Base-by-base conservation (phyloP, 2,888 invertebrate genomes). In the Abscondita cerata region DNA sequence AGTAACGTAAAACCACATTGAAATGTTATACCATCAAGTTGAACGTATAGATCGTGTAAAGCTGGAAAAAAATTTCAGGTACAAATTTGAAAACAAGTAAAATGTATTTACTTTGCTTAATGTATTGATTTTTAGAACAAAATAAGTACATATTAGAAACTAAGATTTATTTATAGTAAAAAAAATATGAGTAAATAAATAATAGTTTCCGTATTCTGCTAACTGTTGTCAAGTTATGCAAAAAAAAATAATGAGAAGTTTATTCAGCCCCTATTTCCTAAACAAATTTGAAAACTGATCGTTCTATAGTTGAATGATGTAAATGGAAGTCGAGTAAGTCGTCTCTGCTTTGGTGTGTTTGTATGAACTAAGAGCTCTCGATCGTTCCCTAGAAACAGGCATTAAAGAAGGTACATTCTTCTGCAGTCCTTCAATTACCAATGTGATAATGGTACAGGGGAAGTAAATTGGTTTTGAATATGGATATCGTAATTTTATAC, bases 381-480 rank as follows among this genome's bases (percentile, higher is more conserved):
- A 73, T 72, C 64, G 63, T 68, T 72, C 70, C 72, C 72, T 68
- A 61, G 68, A 68, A 67, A 68, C 67, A 63, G 71, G 69, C 71
- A 70, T 73, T 72, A 71, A 71, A 73, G 71, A 73, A 72, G 71
- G 69, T 69, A 73, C 71, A 72, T 73, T 72, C 72, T 74, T 71
- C 70, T 68, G 69, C 69, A 71, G 71, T 70, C 70, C 74, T 74
- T 75, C 75, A 75, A 75, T 75, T 75, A 73, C 72, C 71, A 68
- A 73, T 72, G 73, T 68, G 72, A 74, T 74, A 73, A 74, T 73
- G 71, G 72, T 65, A 64, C 62, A 62, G 62, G 66, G 67, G 60
- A 65, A 67, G 59, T 66, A 73, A 73, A 71, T 71, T 68, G 70
- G 69, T 73, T 68, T 71, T 71, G 72, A 72, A 72, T 73, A 73